Base-by-base conservation (phyloP, 2,888 invertebrate species). In the Scelioninae gen. 1 region DNA sequence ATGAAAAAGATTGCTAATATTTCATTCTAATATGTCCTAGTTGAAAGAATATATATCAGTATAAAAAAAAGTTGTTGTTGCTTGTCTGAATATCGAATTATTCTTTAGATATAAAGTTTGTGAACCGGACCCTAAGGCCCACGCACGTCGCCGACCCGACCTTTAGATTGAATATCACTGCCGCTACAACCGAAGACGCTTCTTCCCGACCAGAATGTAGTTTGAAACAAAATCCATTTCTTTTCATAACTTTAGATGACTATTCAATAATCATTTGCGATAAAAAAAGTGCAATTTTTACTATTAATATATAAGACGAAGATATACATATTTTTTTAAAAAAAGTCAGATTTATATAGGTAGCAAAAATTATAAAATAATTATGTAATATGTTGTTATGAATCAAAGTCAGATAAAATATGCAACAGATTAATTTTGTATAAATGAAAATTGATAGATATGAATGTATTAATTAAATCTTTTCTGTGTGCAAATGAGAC, bases 141-240 rank as follows among this genome's bases (percentile, higher is more conserved):
- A 49, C 47, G 16, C 47, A 49, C 47, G 15, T 49, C 15, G 47
- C 15, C 16, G 47, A 49, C 47, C 47, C 47, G 47, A 49, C 47
- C 47, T 49, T 49, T 49, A 9, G 47, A 49, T 49, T 49, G 16
- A 49, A 49, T 49, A 3, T 15, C 7, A 6, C 16, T 45, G 11
- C 3, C 13, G n/a, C 11, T 45, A 6, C n/a, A 6, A 45, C 38
- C 38, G 38, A 38, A 8, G 38, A 38, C 38, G 38, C 23, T 38
- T 38, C 9, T 38, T 38, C 8, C 38, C 38, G 38, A 38, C 8
- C 11, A 38, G 9, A 38, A 10, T 38, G 8, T 38, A 38, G 38
- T 7, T 45, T 38, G 38, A 38, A 38, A 38, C 38, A 4, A 38
- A 38, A 10, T 38, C 38, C 11, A 1, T 38, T 5, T 38, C 38